These are phyloP conservation scores for Patella depressa DNA, from an alignment of 2,888 invertebrate species.

Conservation along the genomic window DNA sequence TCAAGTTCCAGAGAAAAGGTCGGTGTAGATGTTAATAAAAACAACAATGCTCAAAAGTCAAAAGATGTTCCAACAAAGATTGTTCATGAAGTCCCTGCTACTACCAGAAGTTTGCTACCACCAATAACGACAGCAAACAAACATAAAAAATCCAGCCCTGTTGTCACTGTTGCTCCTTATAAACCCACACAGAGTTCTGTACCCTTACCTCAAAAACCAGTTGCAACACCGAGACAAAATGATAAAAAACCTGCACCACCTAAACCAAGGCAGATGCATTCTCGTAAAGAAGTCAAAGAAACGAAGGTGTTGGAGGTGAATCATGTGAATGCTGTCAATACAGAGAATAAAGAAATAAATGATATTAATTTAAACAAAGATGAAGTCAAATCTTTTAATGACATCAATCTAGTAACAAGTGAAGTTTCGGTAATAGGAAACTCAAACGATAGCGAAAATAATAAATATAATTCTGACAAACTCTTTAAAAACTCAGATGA, in stretches of 20 bases:
- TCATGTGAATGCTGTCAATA: not conserved
- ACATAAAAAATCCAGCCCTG: conserved; percentile 36
- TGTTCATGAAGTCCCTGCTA: not conserved
- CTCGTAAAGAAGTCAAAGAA: conserved; percentile 2
- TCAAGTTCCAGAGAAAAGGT: conserved; percentile 20
- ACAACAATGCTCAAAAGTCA: conserved; percentile 12
- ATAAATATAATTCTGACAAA: not conserved
- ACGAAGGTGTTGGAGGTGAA: not conserved
- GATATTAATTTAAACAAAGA: not conserved
- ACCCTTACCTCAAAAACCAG: conserved; percentile 16
- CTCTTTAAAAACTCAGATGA: not conserved
- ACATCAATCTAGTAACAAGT: conserved; percentile 10
- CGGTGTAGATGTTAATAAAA: not conserved
- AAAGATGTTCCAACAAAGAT: conserved; percentile 8
- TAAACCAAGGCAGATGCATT: not conserved
- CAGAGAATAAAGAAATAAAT: conserved; percentile 16
- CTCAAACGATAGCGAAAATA: conserved; percentile 3
- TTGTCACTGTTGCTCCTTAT: conserved; percentile 40
- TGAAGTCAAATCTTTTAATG: not conserved
- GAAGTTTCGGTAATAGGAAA: not conserved
- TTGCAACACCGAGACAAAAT: conserved; percentile 9
- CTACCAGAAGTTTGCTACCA: not conserved
- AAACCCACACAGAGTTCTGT: conserved; percentile 28
- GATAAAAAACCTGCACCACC: conserved; percentile 10
- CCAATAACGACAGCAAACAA: conserved; percentile 30